Evolutionary conservation across 2,888 invertebrate species (phyloP).

Genomic region (Zygaena filipendulae): DNA sequence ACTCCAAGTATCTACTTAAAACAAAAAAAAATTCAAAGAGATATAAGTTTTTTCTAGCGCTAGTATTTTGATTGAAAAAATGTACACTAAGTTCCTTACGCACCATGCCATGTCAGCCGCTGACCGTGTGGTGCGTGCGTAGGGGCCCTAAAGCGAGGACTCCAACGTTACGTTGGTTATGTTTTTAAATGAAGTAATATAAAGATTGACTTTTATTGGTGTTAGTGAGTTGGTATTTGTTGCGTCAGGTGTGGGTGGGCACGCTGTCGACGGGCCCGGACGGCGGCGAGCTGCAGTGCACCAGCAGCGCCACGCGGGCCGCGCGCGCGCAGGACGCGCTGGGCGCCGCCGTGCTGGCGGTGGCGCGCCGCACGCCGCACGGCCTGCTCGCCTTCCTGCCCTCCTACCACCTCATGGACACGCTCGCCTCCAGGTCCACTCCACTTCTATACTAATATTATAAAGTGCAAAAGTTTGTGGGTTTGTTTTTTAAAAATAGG

Average conservation of each 20-base stretch:
- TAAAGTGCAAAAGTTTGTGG: too few species aligned
- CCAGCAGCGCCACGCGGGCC: constrained; percentile 23
- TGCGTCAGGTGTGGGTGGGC: constrained; percentile 72
- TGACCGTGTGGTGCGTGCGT: too few species aligned
- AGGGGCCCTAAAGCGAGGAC: too few species aligned
- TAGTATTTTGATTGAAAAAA: too few species aligned
- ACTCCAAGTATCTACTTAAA: too few species aligned
- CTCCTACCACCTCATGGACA: constrained; percentile 73
- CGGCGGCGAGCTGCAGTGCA: constrained; percentile 31
- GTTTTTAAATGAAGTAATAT: neutral
- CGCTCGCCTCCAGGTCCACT: constrained; percentile 39
- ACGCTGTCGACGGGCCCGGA: constrained; percentile 55
- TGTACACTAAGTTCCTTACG: too few species aligned
- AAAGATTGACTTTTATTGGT: too few species aligned
- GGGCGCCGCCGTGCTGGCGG: constrained; percentile 63
- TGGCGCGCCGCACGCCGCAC: constrained; percentile 70
- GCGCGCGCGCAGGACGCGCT: constrained; percentile 71
- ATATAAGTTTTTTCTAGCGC: too few species aligned
- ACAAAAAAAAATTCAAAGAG: too few species aligned
- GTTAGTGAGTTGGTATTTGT: neutral
- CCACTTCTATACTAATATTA: too few species aligned
- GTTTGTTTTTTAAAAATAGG: too few species aligned
- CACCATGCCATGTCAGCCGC: too few species aligned
- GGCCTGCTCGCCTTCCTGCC: constrained; percentile 83
- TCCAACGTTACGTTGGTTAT: neutral